Evolutionary conservation across 2,113 vertebrate genomes (phyloP).

Genomic region (Gadus macrocephalus): DNA sequence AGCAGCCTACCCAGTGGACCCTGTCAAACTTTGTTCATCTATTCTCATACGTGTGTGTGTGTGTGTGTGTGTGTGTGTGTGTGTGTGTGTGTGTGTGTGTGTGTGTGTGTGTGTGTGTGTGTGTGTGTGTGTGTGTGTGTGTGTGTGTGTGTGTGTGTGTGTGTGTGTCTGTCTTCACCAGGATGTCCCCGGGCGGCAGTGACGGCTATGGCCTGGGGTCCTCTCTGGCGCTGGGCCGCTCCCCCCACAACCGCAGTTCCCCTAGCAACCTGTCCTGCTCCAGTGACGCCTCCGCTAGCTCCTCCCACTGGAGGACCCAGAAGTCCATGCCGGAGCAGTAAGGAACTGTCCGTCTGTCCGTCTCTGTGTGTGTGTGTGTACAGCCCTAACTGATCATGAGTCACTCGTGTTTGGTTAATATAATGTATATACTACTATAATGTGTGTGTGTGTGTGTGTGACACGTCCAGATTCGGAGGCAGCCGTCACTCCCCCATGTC

Average conservation of each 20-base stretch:
- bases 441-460: neutral
- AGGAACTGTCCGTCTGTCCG: conserved; percentile 35
- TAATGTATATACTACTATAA: neutral
- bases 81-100: conserved; percentile 11
- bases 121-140: conserved; percentile 8
- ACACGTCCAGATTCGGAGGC: conserved; percentile 82
- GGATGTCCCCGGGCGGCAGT: conserved; percentile 89
- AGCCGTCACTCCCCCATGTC: conserved; percentile 89
- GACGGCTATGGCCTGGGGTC: conserved; percentile 91
- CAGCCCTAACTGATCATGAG: too few relatives aligned
- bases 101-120: conserved; percentile 15
- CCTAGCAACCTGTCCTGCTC: conserved; percentile 94
- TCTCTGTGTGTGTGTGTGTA: conserved; percentile 6
- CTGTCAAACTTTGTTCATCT: neutral
- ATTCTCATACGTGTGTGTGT: neutral
- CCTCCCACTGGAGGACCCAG: conserved; percentile 85
- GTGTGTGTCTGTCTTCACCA: conserved; percentile 46
- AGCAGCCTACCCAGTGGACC: too few relatives aligned
- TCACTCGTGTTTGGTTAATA: too few relatives aligned
- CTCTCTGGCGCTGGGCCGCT: conserved; percentile 85
- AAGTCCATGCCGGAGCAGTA: conserved; percentile 99
- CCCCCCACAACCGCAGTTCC: conserved; percentile 91
- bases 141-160: conserved; percentile 11
- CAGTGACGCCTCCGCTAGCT: conserved; percentile 86
- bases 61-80: conserved; percentile 16